A percentile compares a stretch with the other conserved stretches of the same genome.
Evolutionary conservation across 30 jellyfish, hydroid and myxozoan species (phyloP).

Genomic region (Hydractinia symbiolongicarpus): DNA sequence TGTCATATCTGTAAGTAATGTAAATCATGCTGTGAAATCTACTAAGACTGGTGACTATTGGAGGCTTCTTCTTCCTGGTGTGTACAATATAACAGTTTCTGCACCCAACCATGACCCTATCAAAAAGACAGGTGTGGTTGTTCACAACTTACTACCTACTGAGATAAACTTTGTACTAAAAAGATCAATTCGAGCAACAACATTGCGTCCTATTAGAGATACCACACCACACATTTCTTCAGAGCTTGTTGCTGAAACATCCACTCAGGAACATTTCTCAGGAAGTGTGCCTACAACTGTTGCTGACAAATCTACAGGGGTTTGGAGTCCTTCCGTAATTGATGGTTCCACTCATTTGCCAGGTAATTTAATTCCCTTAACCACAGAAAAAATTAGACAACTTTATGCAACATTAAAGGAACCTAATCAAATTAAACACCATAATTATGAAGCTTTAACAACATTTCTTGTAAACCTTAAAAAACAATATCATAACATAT

Average conservation of each 20-base stretch:
- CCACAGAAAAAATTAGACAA: conserved; percentile 56
- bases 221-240: conserved; percentile 5
- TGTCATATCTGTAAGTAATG: conserved; percentile 53
- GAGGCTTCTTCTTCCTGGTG: conserved; percentile 95
- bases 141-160: conserved; percentile 42
- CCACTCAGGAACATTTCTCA: neutral
- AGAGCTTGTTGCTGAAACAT: neutral
- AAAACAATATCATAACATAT: conserved; percentile 47
- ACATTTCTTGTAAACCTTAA: conserved; percentile 40
- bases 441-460: conserved; percentile 64
- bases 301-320: neutral
- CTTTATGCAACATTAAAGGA: conserved; percentile 54
- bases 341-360: neutral
- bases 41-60: conserved; percentile 88
- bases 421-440: conserved; percentile 63
- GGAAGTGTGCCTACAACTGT: neutral
- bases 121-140: conserved; percentile 32
- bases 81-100: conserved; percentile 45
- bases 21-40: conserved; percentile 56
- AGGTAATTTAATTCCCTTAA: conserved; percentile 38
- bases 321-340: conserved; percentile 9
- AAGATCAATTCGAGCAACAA: neutral
- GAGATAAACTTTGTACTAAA: conserved; percentile 50
- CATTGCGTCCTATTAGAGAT: conserved; percentile 24
- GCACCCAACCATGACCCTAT: conserved; percentile 45